Evolutionary conservation across 2,113 vertebrate genomes (phyloP), one percentile per base, ranked within the genome.

Genomic region (Podilymbus podiceps): DNA sequence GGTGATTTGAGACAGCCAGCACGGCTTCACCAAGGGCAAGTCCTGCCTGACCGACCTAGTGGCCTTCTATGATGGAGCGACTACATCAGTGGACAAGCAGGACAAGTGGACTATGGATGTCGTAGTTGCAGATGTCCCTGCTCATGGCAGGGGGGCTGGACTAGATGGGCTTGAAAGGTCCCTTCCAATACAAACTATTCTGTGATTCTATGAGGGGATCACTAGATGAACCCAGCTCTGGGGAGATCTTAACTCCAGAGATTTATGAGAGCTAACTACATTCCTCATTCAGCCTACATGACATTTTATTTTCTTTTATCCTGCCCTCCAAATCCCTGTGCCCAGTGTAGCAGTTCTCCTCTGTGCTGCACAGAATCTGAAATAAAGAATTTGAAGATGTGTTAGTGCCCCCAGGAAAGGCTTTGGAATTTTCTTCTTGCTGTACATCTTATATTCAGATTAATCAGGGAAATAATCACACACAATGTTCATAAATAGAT

Each of bases 281-380:
- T 87, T 93, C 76, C 62, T 92, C 4, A 4, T 60, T 85, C 91
- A 87, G 60, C 22, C 80, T 88, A 79, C 60, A 40, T 28, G 33
- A 38, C 66, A 85, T 82, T 94, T 92, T 78, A 63, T 92, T 91
- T 91, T 87, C 91, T 97, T 95, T 93, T 82, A 94, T 97, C 81
- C 71, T 81, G 23, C 15, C 8, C 9, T 2, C 16, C 42, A 82
- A 88, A 78, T 95, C 87, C 68, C 84, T 84, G 31, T 60, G n/a
- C 73, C 87, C 74, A 58, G 21, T 7, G 25, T 47, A 91, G 71
- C 73, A 95, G 52, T 89, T 87, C 88, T 89, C 46, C 8, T 64
- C 66, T 68, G 30, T 53, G 35, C 56, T 82, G 71, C 46, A 76
- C 55, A 81, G 86, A 87, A 92, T 85, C 69, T 58, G 67, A 96